Evolutionary conservation across 1,140 invertebrate species (phyloP).

Genomic region (Copidosoma floridanum): DNA sequence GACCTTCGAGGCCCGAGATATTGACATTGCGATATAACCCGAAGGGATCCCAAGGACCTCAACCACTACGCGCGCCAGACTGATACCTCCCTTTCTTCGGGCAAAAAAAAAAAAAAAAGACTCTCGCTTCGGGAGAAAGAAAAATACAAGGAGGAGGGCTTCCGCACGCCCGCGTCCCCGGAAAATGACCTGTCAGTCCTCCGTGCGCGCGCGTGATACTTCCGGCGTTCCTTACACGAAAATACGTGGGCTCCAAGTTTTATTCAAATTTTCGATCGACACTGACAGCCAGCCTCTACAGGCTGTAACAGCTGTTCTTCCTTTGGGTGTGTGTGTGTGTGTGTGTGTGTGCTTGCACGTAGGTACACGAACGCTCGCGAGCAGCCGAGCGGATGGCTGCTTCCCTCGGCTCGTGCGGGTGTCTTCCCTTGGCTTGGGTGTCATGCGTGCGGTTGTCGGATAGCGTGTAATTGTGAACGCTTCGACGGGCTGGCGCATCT

Average conservation of each 20-base stretch:
- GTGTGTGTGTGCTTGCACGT: no score
- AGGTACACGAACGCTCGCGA: no score
- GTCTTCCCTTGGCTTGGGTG: not conserved
- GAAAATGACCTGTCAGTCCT: conserved; percentile 54
- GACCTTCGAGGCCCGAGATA: no score
- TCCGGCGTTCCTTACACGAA: conserved; percentile 8
- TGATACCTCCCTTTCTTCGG: no score
- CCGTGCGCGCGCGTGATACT: conserved; percentile 9
- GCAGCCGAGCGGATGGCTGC: no score
- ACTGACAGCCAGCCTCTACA: conserved; percentile 7
- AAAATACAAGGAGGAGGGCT: no score
- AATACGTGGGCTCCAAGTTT: conserved; percentile 24
- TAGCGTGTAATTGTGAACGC: conserved; percentile 9
- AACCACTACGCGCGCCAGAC: no score
- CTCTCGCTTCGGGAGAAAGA: no score
- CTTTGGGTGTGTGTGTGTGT: no score
- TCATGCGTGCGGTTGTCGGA: conserved; percentile 1
- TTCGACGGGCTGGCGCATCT: not conserved
- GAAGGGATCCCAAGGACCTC: no score
- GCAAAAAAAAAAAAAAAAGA: conserved; percentile 30
- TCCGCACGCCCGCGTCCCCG: no score
- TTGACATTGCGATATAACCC: no score
- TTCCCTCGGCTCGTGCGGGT: not conserved
- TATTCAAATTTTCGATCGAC: conserved; percentile 35
- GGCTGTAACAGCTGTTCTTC: conserved; percentile 12